Evolutionary conservation across 2,797 vertebrate genomes (phyloP).

Genomic region (Merluccius polli): DNA sequence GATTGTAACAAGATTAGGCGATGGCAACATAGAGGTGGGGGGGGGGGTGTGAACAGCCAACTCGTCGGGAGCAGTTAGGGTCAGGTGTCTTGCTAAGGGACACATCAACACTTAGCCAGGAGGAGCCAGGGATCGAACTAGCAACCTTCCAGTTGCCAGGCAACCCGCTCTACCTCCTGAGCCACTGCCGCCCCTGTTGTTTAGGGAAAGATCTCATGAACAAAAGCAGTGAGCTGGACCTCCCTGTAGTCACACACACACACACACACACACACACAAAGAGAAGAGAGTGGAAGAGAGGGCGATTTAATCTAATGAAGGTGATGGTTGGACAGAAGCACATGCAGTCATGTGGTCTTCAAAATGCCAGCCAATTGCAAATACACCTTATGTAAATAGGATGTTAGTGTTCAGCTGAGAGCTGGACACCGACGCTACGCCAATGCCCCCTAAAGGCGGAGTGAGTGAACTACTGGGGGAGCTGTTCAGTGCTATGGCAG

Average conservation of each 20-base stretch:
- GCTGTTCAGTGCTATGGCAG: neutral
- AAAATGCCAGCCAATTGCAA: conserved; percentile 3
- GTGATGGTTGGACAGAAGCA: neutral
- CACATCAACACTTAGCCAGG: too few species aligned
- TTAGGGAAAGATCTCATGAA: neutral
- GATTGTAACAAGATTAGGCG: neutral
- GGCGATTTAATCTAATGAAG: conserved; percentile 24
- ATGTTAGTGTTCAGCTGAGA: neutral
- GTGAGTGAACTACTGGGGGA: neutral
- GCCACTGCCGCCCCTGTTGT: too few species aligned
- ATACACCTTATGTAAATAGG: neutral
- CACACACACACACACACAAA: too few species aligned
- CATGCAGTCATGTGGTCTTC: conserved; percentile 26
- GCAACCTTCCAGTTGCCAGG: too few species aligned
- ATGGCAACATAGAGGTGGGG: too few species aligned
- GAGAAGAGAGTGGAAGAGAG: neutral
- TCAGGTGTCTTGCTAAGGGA: too few species aligned
- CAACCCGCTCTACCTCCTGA: too few species aligned
- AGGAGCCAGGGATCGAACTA: too few species aligned
- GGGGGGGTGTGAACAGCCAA: too few species aligned
- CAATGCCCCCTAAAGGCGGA: conserved; percentile 39
- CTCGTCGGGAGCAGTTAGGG: too few species aligned
- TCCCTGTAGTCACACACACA: too few species aligned
- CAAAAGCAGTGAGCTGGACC: neutral
- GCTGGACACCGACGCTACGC: neutral